Evolutionary conservation across 2,888 invertebrate species (phyloP).

Genomic region (Spicauda simplicius): DNA sequence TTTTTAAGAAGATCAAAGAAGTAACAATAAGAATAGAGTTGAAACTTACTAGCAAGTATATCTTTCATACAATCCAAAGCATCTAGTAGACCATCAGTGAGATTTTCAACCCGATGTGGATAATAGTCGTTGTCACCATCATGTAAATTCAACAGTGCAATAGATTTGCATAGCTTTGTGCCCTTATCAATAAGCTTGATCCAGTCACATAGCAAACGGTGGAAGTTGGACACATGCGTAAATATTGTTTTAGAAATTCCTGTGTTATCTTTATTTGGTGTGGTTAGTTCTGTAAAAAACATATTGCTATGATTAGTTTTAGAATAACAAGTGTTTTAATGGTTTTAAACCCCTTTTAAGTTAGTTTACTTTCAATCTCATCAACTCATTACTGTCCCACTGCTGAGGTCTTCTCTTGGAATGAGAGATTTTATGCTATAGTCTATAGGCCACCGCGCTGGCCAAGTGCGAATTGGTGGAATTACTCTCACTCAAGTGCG

Average conservation of each 20-base stretch:
- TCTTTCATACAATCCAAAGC: conserved; percentile 56
- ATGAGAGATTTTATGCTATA: too few species aligned
- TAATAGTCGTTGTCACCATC: conserved; percentile 67
- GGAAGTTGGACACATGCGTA: conserved; percentile 66
- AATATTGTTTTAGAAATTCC: conserved; percentile 71
- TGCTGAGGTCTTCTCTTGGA: too few species aligned
- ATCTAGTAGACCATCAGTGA: conserved; percentile 61
- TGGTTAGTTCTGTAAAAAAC: conserved; percentile 61
- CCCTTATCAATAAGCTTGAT: conserved; percentile 63
- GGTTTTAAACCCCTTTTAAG: too few species aligned
- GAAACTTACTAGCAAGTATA: conserved; percentile 61
- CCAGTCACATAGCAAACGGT: conserved; percentile 66
- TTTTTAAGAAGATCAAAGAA: too few species aligned
- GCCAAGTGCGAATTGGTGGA: too few species aligned
- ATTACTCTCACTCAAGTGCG: too few species aligned
- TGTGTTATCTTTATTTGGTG: conserved; percentile 64
- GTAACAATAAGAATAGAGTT: neutral
- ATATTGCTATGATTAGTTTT: neutral
- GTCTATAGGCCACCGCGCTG: too few species aligned
- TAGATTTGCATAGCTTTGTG: conserved; percentile 58
- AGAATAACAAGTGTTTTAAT: too few species aligned
- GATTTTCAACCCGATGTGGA: conserved; percentile 61
- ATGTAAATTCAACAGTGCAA: conserved; percentile 63
- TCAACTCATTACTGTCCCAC: too few species aligned
- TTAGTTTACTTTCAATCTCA: too few species aligned